Conservation (phyloP, 2,113 vertebrate genomes). For the Zosterops lateralis region DNA sequence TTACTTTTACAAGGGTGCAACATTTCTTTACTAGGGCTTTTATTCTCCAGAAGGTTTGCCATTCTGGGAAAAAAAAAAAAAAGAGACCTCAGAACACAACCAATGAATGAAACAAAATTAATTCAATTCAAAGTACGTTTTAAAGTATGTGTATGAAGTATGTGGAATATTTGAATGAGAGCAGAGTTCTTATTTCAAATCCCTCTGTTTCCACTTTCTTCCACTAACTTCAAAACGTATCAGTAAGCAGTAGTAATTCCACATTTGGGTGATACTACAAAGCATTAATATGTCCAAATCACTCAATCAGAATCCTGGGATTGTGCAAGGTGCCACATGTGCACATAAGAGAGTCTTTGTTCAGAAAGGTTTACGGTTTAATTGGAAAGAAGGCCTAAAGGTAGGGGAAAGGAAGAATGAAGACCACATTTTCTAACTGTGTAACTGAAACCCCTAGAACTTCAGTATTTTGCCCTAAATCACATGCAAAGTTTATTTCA, state of each 20-base stretch:
- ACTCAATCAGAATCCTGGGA: not conserved
- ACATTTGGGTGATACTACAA: not conserved
- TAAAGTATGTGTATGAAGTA: not conserved
- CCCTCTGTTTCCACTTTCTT: not conserved
- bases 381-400: not conserved
- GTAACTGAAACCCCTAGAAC: not conserved
- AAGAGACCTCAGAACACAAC: accelerated
- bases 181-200: not conserved
- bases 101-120: not conserved
- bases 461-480: not conserved
- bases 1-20: not conserved
- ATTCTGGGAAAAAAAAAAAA: not conserved
- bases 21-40: not conserved
- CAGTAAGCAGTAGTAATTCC: not conserved
- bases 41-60: not conserved
- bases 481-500: not conserved
- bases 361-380: not conserved
- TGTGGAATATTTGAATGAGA: not conserved
- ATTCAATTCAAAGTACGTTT: not conserved
- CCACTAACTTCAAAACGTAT: not conserved
- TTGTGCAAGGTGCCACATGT: not conserved
- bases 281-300: not conserved
- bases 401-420: not conserved
- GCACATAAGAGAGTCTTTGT: not conserved
- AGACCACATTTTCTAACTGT: not conserved